Evolutionary conservation across 37 sponge, comb jelly and placozoan genomes (phyloP), one percentile per base, ranked within the genome.

Genomic region (Ephydatia muelleri): DNA sequence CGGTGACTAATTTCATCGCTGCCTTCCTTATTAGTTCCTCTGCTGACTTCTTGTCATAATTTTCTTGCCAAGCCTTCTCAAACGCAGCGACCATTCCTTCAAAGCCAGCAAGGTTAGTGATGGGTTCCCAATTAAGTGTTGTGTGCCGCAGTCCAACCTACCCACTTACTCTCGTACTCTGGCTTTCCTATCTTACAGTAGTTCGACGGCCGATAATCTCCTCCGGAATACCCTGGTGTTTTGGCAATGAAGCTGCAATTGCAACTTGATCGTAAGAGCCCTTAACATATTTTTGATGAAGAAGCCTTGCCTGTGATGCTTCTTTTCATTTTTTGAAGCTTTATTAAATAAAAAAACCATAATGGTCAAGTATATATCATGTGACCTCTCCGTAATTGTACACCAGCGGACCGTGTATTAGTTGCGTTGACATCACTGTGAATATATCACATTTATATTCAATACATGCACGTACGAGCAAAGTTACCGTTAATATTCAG

Each of bases 21-120:
- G 57, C 57, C 57, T 57, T 57, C 57, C 57, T 57, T 13, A 57
- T 57, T 57, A 57, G 57, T 57, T 57, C 57, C 57, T 57, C 57
- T 57, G 57, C 57, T 57, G 57, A 57, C 57, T 57, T 57, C 57
- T 57, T 57, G 57, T 57, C 57, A 57, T 57, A 57, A 57, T 57
- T 57, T 57, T 57, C 57, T 57, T 57, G 57, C 57, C 57, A 57
- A 57, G 16, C 57, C 57, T 57, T 57, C 57, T 57, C 16, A 57
- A 57, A 57, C 57, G 57, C 19, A 57, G 57, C 57, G 57, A 57
- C 57, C 57, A 11, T 57, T 57, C 57, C 57, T 57, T 57, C 57
- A 57, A 19, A 43, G 43, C 43, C 43, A 43, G 43, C 43, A 43
- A 43, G 43, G 43, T 43, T 43, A 43, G 43, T 43, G 43, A 43